A percentile compares a stretch with the other conserved stretches of the same genome.
Evolutionary conservation across 2,888 invertebrate genomes (phyloP).

Genomic region (Dorcus parallelipipedus): DNA sequence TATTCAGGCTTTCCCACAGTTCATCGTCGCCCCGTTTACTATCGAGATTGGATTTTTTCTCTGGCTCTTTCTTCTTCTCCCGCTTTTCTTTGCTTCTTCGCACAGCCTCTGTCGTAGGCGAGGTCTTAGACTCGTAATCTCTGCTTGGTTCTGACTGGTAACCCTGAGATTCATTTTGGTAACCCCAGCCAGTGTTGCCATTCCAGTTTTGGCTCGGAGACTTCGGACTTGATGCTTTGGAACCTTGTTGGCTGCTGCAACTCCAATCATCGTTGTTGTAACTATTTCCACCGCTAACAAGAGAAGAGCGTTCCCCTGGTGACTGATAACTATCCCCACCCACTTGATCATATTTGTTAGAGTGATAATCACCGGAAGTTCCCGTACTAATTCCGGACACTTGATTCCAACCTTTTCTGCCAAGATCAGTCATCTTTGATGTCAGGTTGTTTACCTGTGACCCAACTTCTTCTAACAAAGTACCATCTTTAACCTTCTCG

Average conservation of each 20-base stretch:
- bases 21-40: slow-evolving; percentile 58
- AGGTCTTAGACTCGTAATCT: slow-evolving; percentile 38
- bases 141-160: slow-evolving; percentile 40
- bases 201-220: slow-evolving; percentile 42
- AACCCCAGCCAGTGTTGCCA: slow-evolving; percentile 36
- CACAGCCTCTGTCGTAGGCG: slow-evolving; percentile 25
- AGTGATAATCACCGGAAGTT: slow-evolving; percentile 28
- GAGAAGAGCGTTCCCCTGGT: slow-evolving; percentile 49
- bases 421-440: slow-evolving; percentile 65
- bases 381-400: slow-evolving; percentile 37
- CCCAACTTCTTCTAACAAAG: slow-evolving; percentile 63
- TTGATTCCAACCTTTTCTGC: slow-evolving; percentile 62
- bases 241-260: slow-evolving; percentile 47
- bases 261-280: slow-evolving; percentile 46
- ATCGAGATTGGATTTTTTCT: slow-evolving; percentile 39
- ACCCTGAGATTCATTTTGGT: slow-evolving; percentile 41
- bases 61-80: slow-evolving; percentile 37
- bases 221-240: slow-evolving; percentile 48
- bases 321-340: slow-evolving; percentile 47
- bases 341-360: slow-evolving; percentile 44
- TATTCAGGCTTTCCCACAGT: slow-evolving; percentile 60
- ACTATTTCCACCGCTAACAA: slow-evolving; percentile 45
- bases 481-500: slow-evolving; percentile 72
- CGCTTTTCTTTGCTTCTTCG: slow-evolving; percentile 36
- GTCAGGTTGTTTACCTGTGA: slow-evolving; percentile 62